phyloP scores from a whole-genome alignment of 2,888 invertebrate species.

The Tiphia femorata region DNA sequence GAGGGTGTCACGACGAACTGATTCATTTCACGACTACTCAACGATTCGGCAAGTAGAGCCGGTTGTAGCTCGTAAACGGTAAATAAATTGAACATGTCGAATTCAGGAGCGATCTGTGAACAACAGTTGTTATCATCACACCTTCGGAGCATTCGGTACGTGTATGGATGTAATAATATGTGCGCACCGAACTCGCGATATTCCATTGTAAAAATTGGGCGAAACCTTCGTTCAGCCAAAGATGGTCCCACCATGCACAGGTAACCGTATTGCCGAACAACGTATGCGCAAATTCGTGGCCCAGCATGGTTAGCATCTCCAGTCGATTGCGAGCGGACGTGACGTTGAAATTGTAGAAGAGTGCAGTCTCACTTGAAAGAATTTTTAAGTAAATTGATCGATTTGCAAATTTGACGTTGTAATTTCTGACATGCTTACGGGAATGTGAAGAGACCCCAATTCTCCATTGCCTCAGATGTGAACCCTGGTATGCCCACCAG shows the following conservation, averaged over 20 bases:
- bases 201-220: constrained; percentile 72
- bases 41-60: constrained; percentile 66
- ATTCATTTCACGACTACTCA: constrained; percentile 72
- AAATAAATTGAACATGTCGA: constrained; percentile 72
- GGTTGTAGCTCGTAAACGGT: constrained; percentile 70
- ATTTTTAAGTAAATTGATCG: neutral
- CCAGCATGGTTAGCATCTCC: constrained; percentile 72
- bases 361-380: constrained; percentile 53
- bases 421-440: constrained; percentile 67
- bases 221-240: constrained; percentile 83
- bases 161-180: too few relatives aligned
- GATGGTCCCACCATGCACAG: constrained; percentile 79
- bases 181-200: too few relatives aligned
- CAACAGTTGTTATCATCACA: too few relatives aligned
- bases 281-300: constrained; percentile 82
- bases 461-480: constrained; percentile 90
- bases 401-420: neutral
- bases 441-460: constrained; percentile 85
- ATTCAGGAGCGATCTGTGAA: constrained; percentile 64
- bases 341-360: constrained; percentile 38
- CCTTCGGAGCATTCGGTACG: too few relatives aligned
- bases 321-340: constrained; percentile 63
- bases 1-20: constrained; percentile 70
- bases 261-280: constrained; percentile 83
- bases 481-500: constrained; percentile 88